A percentile compares a stretch with the other conserved stretches of the same genome.
Conservation (phyloP, 2,113 vertebrate genomes). For the Ammospiza caudacuta region DNA sequence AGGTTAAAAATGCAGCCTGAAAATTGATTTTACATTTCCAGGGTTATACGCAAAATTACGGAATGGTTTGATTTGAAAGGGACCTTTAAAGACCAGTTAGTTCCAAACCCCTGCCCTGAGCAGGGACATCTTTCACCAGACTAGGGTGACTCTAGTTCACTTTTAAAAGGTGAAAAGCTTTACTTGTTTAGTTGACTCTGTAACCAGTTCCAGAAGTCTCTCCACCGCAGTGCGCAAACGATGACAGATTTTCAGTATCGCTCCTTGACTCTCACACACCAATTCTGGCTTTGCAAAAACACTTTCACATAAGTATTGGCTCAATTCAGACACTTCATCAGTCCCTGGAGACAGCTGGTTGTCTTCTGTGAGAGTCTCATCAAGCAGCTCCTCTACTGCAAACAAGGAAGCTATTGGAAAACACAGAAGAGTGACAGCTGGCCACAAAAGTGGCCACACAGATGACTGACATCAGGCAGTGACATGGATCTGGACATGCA, state of each 20-base stretch:
- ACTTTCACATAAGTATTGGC: conserved; percentile 88
- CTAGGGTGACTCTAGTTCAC: neutral
- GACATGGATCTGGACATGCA: neutral
- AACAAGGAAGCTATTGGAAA: neutral
- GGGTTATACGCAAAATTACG: neutral
- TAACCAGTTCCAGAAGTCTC: conserved; percentile 86
- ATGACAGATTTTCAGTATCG: conserved; percentile 73
- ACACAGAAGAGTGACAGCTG: neutral
- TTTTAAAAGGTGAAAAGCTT: neutral
- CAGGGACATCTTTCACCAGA: neutral
- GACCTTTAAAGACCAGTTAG: neutral
- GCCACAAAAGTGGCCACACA: neutral
- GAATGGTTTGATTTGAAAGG: neutral
- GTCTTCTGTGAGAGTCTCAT: conserved; percentile 51
- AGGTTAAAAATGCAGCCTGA: neutral
- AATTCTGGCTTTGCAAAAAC: conserved; percentile 83
- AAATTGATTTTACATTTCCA: neutral
- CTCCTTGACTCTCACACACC: conserved; percentile 81
- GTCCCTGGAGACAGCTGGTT: conserved; percentile 61
- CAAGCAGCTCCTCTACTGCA: conserved; percentile 24
- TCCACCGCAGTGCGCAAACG: conserved; percentile 83
- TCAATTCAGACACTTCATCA: conserved; percentile 82
- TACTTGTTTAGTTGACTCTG: conserved; percentile 86
- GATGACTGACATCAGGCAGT: neutral
- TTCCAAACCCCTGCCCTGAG: neutral